These are phyloP conservation scores for Xestia c-nigrum DNA, from an alignment of 2,888 invertebrate species.

Conservation along the genomic window DNA sequence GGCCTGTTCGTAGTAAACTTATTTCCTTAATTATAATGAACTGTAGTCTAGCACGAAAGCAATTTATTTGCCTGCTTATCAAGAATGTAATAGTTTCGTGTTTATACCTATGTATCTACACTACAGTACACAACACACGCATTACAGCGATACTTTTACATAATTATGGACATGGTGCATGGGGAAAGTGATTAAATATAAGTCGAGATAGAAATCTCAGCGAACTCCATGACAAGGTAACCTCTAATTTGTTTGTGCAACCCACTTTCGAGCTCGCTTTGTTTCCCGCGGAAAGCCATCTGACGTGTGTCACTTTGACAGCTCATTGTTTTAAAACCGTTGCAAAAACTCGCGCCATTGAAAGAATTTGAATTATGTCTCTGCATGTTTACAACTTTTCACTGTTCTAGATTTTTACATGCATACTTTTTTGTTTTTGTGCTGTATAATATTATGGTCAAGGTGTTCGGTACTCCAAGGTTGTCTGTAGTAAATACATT, in stretches of 20 bases:
- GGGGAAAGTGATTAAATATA: constrained; percentile 62
- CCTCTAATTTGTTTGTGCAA: constrained; percentile 76
- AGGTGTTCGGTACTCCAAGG: constrained; percentile 54
- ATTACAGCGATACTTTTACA: constrained; percentile 42
- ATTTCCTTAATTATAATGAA: constrained; percentile 24
- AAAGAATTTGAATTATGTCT: constrained; percentile 59
- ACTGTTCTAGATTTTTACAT: constrained; percentile 64
- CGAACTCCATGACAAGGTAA: constrained; percentile 68
- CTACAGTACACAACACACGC: constrained; percentile 4
- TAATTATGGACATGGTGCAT: constrained; percentile 46
- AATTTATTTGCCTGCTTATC: constrained; percentile 26
- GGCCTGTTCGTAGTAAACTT: neutral
- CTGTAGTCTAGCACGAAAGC: constrained; percentile 15
- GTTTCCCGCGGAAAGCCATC: constrained; percentile 78
- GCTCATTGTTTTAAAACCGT: constrained; percentile 70
- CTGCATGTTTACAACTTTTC: constrained; percentile 65
- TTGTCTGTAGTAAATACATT: constrained; percentile 32
- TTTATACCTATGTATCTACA: neutral
- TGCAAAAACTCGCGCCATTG: constrained; percentile 60
- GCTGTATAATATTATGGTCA: constrained; percentile 59
- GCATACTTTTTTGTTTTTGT: constrained; percentile 35
- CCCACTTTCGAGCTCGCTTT: constrained; percentile 80
- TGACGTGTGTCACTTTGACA: constrained; percentile 78
- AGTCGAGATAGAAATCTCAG: constrained; percentile 65
- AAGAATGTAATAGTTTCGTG: constrained; percentile 33